These are phyloP conservation scores for Cichladusa arquata DNA, from an alignment of 2,113 vertebrate species.

Conservation along the genomic window DNA sequence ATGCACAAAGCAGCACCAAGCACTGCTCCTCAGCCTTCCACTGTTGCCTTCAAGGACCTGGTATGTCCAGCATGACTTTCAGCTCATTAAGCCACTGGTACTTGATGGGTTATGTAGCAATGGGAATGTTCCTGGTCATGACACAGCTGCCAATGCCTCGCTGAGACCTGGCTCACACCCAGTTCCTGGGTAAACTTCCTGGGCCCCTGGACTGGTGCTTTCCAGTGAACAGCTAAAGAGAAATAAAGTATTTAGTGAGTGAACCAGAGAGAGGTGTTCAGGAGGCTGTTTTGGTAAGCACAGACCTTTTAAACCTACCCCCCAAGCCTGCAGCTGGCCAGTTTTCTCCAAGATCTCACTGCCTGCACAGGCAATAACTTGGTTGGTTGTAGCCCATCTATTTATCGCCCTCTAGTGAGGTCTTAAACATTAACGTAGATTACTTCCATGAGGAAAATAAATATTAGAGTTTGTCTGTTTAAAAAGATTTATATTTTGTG, in stretches of 20 bases:
- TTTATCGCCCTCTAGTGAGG: slow-evolving; percentile 39
- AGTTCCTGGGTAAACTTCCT: background rate
- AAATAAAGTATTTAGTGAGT: background rate
- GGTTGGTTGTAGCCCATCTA: background rate
- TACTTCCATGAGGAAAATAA: background rate
- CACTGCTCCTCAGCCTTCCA: background rate
- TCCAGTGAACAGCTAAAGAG: background rate
- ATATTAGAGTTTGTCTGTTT: background rate
- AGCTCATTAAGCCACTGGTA: background rate
- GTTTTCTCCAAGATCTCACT: background rate
- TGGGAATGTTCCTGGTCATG: background rate
- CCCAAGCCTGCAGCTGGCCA: background rate
- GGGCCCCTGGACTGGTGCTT: background rate
- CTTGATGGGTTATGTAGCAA: background rate
- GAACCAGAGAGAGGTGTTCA: background rate
- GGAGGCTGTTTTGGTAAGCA: background rate
- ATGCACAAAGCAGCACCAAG: background rate
- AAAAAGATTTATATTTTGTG: background rate
- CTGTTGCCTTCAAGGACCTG: background rate
- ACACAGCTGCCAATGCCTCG: fast-evolving
- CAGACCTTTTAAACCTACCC: background rate
- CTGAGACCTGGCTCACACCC: background rate
- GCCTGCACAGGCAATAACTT: background rate
- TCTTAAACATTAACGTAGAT: background rate
- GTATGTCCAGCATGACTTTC: background rate